Evolutionary conservation across 2,888 invertebrate species (phyloP).

Genomic region (Rotaria sp.): DNA sequence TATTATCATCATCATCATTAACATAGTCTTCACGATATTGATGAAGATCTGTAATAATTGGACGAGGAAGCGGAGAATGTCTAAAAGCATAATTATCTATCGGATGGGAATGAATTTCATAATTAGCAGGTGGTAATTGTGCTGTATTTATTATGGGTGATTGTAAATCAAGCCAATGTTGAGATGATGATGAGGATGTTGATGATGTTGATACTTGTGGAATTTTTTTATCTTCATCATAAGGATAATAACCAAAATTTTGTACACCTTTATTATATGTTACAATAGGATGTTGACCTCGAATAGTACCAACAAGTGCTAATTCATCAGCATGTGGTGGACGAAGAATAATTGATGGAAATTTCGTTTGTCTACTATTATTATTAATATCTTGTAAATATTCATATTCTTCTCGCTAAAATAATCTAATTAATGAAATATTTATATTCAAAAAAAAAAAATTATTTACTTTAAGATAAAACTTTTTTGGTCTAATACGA

Average conservation of each 20-base stretch:
- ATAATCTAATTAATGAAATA: background rate
- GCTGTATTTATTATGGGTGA: background rate
- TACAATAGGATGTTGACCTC: background rate
- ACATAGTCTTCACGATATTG: background rate
- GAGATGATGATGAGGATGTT: background rate
- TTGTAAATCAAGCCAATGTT: background rate
- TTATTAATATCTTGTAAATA: background rate
- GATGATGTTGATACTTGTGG: background rate
- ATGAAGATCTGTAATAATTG: background rate
- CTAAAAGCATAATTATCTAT: background rate
- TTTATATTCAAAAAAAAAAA: background rate
- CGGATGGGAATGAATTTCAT: background rate
- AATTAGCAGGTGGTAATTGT: slow-evolving; percentile 9
- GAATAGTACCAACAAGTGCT: background rate
- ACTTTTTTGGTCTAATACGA: background rate
- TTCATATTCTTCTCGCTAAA: slow-evolving; percentile 23
- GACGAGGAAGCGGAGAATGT: background rate
- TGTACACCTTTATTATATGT: background rate
- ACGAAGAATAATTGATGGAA: slow-evolving; percentile 15
- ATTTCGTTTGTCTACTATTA: background rate
- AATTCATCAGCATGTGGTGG: slow-evolving; percentile 28
- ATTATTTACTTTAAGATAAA: background rate
- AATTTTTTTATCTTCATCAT: background rate
- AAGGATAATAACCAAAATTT: background rate
- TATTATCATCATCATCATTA: background rate